Conservation (phyloP, 1,140 invertebrate species). For the Cylas formicarius region DNA sequence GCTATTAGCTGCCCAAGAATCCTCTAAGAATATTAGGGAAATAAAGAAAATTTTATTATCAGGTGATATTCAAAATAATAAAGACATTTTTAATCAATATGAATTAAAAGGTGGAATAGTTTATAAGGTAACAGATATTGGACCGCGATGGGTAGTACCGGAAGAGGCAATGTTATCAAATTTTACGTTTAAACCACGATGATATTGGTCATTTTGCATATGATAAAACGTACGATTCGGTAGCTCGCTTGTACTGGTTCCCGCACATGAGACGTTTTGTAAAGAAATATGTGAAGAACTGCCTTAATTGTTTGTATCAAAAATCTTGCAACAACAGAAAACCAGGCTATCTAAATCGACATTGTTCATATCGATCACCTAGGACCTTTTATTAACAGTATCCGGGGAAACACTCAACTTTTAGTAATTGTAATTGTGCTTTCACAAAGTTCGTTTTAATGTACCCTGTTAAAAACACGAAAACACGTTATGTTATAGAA, state of each 20-base stretch:
- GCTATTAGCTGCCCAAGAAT: conserved; percentile 6
- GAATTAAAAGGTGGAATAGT: conserved; percentile 9
- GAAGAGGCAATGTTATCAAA: too few relatives aligned
- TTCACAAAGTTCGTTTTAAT: conserved; percentile 31
- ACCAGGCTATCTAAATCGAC: conserved; percentile 1
- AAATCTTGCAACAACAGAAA: neutral
- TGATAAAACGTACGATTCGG: too few relatives aligned
- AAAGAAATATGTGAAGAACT: conserved; percentile 6
- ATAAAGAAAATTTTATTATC: too few relatives aligned
- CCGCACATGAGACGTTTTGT: neutral
- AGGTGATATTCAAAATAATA: conserved; percentile 1
- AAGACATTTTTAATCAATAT: conserved; percentile 4
- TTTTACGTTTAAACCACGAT: too few relatives aligned
- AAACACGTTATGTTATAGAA: conserved; percentile 22
- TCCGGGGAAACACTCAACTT: conserved; percentile 27
- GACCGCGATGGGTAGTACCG: neutral
- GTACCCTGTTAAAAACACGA: conserved; percentile 24
- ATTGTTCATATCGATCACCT: conserved; percentile 14
- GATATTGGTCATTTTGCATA: too few relatives aligned
- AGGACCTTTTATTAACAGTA: conserved; percentile 29
- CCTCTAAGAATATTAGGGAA: conserved; percentile 1
- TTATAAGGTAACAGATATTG: conserved; percentile 6
- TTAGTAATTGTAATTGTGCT: conserved; percentile 28
- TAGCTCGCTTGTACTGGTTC: too few relatives aligned
- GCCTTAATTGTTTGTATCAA: conserved; percentile 3